A percentile compares a stretch with the other conserved stretches of the same genome.
Evolutionary conservation across 1,140 invertebrate genomes (phyloP).

Genomic region (Anadara kagoshimensis): DNA sequence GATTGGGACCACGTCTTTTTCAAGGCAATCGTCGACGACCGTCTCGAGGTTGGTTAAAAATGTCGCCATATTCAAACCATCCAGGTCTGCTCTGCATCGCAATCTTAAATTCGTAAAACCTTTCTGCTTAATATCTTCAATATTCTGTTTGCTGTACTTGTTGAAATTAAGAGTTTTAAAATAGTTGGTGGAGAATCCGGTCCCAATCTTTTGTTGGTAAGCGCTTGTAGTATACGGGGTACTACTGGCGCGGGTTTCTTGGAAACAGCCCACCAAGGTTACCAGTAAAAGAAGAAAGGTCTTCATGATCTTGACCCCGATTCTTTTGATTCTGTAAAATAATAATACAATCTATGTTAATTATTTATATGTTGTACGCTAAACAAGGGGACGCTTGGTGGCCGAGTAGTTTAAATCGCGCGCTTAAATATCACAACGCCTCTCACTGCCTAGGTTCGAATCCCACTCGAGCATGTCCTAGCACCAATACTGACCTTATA

Average conservation of each 20-base stretch:
- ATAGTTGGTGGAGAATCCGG: slow-evolving; percentile 1
- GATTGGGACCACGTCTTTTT: background rate
- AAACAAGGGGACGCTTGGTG: no score
- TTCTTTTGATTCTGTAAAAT: no score
- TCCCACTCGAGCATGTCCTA: no score
- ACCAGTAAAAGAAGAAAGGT: no score
- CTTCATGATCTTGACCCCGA: no score
- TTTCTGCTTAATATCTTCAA: background rate
- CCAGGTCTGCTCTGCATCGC: slow-evolving; percentile 4
- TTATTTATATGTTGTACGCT: no score
- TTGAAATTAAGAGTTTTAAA: slow-evolving; percentile 2
- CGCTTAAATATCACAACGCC: no score
- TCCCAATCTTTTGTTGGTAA: background rate
- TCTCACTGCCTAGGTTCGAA: no score
- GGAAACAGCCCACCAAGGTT: no score
- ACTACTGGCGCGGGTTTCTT: background rate
- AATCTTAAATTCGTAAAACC: background rate
- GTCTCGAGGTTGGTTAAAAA: background rate
- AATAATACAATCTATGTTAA: no score
- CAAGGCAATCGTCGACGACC: slow-evolving; percentile 9
- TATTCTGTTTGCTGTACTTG: background rate
- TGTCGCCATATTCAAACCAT: background rate
- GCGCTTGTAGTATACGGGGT: background rate
- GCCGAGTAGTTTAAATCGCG: no score
- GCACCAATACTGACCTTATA: no score